Evolutionary conservation across 2,113 vertebrate genomes (phyloP).

Genomic region (Clarias batrachus): DNA sequence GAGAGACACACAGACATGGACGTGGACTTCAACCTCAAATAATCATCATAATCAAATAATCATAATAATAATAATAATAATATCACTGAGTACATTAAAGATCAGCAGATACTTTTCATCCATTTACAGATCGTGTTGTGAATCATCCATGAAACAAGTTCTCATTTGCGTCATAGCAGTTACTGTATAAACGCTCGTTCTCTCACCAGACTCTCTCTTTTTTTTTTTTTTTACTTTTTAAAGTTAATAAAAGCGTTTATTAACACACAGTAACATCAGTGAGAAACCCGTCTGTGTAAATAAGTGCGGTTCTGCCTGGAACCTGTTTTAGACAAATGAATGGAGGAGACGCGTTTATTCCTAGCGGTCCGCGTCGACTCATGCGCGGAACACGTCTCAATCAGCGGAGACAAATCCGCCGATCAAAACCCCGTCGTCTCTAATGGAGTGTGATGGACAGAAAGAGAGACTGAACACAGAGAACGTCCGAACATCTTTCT

Average conservation of each 20-base stretch:
- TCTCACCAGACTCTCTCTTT: neutral
- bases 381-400: constrained; percentile 69
- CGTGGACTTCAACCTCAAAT: too few relatives aligned
- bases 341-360: neutral
- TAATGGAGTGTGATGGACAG: constrained; percentile 95
- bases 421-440: constrained; percentile 93
- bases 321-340: neutral
- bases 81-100: too few relatives aligned
- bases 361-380: constrained; percentile 49
- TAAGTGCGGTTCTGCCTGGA: neutral
- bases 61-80: too few relatives aligned
- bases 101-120: too few relatives aligned
- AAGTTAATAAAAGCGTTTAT: too few relatives aligned
- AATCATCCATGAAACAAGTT: neutral
- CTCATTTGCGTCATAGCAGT: neutral
- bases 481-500: constrained; percentile 80
- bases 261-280: too few relatives aligned
- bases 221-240: too few relatives aligned
- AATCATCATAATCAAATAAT: too few relatives aligned
- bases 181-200: neutral
- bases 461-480: constrained; percentile 94
- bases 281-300: neutral
- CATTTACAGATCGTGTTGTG: neutral
- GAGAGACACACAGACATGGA: too few relatives aligned
- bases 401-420: constrained; percentile 89